Evolutionary conservation across 2,797 vertebrate genomes (phyloP).

Genomic region (Enteromius fasciolatus): DNA sequence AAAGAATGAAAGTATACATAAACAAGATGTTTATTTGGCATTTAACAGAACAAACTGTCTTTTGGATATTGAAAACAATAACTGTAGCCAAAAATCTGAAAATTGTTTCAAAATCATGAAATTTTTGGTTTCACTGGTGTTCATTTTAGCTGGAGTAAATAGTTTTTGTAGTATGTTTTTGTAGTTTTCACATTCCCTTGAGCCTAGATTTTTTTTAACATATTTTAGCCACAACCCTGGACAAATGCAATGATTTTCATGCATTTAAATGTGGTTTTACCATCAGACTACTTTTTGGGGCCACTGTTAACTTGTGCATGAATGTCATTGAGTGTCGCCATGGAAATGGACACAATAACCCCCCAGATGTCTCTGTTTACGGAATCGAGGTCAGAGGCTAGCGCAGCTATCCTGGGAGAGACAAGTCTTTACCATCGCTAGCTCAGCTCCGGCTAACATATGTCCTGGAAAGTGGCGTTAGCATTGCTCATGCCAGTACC

Average conservation of each 20-base stretch:
- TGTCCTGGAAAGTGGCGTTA: conserved; percentile 32
- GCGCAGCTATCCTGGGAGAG: conserved; percentile 14
- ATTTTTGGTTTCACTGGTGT: not conserved
- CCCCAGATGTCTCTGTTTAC: conserved; percentile 10
- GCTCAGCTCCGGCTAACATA: conserved; percentile 40
- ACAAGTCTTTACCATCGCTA: not conserved
- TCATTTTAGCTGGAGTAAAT: not conserved
- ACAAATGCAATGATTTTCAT: not conserved
- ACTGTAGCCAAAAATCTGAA: no score
- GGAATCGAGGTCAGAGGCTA: conserved; percentile 7
- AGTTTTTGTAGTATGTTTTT: not conserved
- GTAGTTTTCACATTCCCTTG: not conserved
- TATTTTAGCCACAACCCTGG: not conserved
- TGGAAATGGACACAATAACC: conserved; percentile 16
- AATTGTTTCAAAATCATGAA: no score
- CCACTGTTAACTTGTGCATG: not conserved
- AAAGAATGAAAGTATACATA: no score
- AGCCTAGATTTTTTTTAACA: not conserved
- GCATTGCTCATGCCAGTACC: conserved; percentile 24
- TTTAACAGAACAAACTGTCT: no score
- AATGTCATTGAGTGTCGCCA: not conserved
- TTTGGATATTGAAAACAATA: no score
- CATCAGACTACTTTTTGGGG: not conserved
- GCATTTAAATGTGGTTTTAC: not conserved
- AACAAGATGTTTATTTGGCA: no score